Evolutionary conservation across 1,140 invertebrate genomes (phyloP).

Genomic region (Anoplolepis gracilipes): DNA sequence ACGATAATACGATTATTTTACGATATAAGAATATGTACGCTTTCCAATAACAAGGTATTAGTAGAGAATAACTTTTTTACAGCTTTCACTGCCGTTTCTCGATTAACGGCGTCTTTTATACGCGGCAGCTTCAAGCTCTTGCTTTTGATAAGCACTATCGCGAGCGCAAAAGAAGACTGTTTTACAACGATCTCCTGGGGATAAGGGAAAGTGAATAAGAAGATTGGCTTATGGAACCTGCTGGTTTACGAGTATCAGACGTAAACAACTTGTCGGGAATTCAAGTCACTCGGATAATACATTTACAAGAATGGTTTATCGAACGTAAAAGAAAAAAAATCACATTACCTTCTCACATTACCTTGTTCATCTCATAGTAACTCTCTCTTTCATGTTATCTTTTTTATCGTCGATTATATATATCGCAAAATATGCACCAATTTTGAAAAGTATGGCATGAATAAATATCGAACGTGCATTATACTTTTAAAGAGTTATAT

Average conservation of each 20-base stretch:
- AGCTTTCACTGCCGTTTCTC: neutral
- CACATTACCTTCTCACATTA: neutral
- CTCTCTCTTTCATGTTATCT: neutral
- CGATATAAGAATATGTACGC: neutral
- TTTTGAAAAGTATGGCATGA: neutral
- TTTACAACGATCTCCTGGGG: constrained; percentile 13
- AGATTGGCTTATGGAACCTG: constrained; percentile 2
- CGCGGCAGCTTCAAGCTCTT: neutral
- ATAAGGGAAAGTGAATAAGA: neutral
- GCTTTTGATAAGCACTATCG: neutral
- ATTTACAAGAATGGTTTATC: neutral
- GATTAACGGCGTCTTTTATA: constrained; percentile 17
- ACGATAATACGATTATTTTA: neutral
- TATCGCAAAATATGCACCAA: neutral
- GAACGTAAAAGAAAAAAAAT: neutral
- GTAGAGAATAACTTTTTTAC: neutral
- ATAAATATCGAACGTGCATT: neutral
- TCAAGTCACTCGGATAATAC: constrained; percentile 14
- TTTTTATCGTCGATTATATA: neutral
- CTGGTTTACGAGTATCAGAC: neutral
- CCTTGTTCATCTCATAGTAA: neutral
- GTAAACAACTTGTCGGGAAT: constrained; percentile 13
- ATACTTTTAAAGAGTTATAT: constrained; percentile 1
- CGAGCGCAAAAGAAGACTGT: neutral
- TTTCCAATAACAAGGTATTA: neutral